Evolutionary conservation across 2,113 vertebrate species (phyloP).

Genomic region (Phylloscopus trochiloides): DNA sequence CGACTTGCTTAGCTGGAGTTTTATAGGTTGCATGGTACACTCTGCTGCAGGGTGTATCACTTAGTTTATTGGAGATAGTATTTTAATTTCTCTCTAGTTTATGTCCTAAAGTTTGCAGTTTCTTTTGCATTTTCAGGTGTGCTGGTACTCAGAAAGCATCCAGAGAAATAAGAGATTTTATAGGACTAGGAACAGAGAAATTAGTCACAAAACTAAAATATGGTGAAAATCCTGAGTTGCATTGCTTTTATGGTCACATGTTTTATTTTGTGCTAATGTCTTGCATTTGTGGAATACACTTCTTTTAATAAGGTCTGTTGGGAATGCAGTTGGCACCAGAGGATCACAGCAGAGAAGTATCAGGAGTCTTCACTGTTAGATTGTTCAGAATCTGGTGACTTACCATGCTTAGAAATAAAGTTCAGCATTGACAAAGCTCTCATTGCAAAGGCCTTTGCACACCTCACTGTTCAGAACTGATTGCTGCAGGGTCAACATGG

Average conservation of each 20-base stretch:
- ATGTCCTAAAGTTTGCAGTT: background rate
- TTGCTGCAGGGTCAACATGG: background rate
- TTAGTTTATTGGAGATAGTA: background rate
- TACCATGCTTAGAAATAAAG: background rate
- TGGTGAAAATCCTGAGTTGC: background rate
- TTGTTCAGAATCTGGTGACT: background rate
- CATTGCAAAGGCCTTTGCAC: background rate
- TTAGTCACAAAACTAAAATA: background rate
- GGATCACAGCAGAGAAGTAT: background rate
- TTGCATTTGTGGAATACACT: background rate
- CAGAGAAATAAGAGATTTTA: background rate
- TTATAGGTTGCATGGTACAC: background rate
- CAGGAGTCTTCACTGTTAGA: background rate
- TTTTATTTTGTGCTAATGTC: background rate
- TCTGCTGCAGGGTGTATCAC: background rate
- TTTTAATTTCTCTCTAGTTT: background rate
- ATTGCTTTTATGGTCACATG: background rate
- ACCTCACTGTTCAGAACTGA: background rate
- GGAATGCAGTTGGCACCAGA: background rate
- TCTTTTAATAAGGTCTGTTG: background rate
- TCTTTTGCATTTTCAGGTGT: background rate
- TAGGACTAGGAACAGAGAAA: background rate
- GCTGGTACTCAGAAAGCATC: background rate
- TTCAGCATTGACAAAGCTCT: background rate
- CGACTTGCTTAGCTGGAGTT: background rate